Conservation (phyloP, 2,888 invertebrate genomes). For the Cephus runcator region DNA sequence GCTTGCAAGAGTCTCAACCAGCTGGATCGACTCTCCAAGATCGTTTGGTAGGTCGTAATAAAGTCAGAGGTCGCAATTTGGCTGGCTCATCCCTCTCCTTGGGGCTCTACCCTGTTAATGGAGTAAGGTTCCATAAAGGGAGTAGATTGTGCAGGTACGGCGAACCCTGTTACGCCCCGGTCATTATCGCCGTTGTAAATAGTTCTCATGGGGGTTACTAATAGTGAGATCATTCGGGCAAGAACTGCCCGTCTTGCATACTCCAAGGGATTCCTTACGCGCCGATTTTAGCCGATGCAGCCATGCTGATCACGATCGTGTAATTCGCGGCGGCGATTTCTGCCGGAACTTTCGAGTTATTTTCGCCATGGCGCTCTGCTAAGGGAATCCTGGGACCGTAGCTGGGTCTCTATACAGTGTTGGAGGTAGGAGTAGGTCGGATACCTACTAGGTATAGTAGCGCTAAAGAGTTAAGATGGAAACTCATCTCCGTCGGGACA, state of each 20-base stretch:
- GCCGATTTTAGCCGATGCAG: neutral
- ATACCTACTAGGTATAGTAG: too few relatives aligned
- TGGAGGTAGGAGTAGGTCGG: too few relatives aligned
- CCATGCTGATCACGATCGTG: constrained; percentile 2
- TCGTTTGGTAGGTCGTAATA: neutral
- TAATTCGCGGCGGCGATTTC: neutral
- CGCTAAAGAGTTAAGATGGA: too few relatives aligned
- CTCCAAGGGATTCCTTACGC: neutral
- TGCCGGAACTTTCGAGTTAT: neutral
- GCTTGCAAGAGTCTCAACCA: too few relatives aligned
- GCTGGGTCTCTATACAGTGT: too few relatives aligned
- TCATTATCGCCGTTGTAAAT: constrained; percentile 29
- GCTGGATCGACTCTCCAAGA: neutral
- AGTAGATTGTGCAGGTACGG: constrained; percentile 13
- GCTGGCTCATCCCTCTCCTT: neutral
- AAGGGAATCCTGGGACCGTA: too few relatives aligned
- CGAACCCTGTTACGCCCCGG: constrained; percentile 20
- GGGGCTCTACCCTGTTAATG: constrained; percentile 2
- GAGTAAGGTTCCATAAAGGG: constrained; percentile 21
- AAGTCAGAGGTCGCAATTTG: neutral
- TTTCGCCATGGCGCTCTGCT: neutral
- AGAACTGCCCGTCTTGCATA: constrained; percentile 4
- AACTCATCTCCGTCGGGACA: too few relatives aligned
- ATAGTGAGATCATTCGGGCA: constrained; percentile 31
- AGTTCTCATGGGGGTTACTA: constrained; percentile 28